These are phyloP conservation scores for Hippoglossus stenolepis DNA, from an alignment of 2,113 vertebrate genomes.

Conservation along the genomic window DNA sequence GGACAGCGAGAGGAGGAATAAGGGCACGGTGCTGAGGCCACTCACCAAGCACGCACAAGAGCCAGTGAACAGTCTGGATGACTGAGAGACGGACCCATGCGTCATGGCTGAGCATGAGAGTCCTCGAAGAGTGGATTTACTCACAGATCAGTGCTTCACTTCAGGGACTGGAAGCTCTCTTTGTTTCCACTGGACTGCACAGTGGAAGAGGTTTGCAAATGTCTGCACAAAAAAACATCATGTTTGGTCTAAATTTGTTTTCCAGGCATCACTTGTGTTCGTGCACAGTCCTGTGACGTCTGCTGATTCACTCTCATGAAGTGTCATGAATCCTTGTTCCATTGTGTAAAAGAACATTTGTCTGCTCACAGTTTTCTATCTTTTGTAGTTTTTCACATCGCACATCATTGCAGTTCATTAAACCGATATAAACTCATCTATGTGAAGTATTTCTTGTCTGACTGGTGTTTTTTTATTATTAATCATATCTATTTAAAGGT, in stretches of 20 bases:
- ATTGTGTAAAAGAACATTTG: neutral
- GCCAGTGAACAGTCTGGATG: conserved; percentile 62
- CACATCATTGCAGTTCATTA: neutral
- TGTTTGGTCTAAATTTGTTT: neutral
- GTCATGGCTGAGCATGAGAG: conserved; percentile 1
- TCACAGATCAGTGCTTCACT: conserved; percentile 43
- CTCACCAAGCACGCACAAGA: conserved; percentile 68
- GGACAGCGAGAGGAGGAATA: conserved; percentile 79
- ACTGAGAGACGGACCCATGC: conserved; percentile 56
- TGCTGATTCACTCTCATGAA: conserved; percentile 15
- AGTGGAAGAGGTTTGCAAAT: conserved; percentile 15
- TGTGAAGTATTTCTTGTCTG: conserved; percentile 8
- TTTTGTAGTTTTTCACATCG: conserved; percentile 42
- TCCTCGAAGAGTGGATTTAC: conserved; percentile 4
- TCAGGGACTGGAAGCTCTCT: conserved; percentile 12
- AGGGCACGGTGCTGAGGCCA: conserved; percentile 77
- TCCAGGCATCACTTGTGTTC: conserved; percentile 6
- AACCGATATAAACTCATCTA: conserved; percentile 35
- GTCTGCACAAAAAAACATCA: neutral
- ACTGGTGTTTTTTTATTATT: neutral
- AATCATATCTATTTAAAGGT: neutral
- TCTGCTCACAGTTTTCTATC: conserved; percentile 19
- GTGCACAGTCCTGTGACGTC: neutral
- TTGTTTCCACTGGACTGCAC: neutral
- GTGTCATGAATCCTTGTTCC: conserved; percentile 12